Evolutionary conservation across 2,888 invertebrate genomes (phyloP).

Genomic region (Clitarchus hookeri): DNA sequence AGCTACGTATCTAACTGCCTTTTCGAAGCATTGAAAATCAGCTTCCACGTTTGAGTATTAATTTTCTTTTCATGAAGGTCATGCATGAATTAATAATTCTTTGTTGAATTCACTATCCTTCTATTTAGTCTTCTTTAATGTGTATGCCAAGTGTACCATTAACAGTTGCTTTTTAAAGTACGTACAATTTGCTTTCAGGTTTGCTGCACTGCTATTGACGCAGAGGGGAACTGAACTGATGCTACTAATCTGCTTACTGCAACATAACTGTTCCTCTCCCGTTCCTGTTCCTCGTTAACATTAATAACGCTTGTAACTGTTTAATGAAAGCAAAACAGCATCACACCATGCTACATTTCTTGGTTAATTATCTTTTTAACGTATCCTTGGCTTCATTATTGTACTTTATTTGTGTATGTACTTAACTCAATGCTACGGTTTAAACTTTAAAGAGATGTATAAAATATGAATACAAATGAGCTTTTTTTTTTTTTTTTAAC

Average conservation of each 20-base stretch:
- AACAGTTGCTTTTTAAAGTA: background rate
- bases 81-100: too few relatives aligned
- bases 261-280: background rate
- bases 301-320: background rate
- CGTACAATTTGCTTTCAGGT: background rate
- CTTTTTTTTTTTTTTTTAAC: too few relatives aligned
- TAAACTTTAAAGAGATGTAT: too few relatives aligned
- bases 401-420: too few relatives aligned
- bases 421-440: too few relatives aligned
- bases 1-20: too few relatives aligned
- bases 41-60: too few relatives aligned
- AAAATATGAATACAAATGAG: too few relatives aligned
- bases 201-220: slow-evolving; percentile 8
- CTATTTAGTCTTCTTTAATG: too few relatives aligned
- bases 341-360: background rate
- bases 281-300: background rate
- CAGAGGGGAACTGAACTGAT: background rate
- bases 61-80: too few relatives aligned
- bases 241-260: background rate
- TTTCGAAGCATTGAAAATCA: too few relatives aligned
- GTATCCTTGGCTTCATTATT: background rate
- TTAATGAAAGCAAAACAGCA: background rate
- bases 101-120: background rate
- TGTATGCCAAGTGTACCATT: background rate
- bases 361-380: background rate